Conservation (phyloP, 2,888 invertebrate species). For the Drosophila atroscutellata region DNA sequence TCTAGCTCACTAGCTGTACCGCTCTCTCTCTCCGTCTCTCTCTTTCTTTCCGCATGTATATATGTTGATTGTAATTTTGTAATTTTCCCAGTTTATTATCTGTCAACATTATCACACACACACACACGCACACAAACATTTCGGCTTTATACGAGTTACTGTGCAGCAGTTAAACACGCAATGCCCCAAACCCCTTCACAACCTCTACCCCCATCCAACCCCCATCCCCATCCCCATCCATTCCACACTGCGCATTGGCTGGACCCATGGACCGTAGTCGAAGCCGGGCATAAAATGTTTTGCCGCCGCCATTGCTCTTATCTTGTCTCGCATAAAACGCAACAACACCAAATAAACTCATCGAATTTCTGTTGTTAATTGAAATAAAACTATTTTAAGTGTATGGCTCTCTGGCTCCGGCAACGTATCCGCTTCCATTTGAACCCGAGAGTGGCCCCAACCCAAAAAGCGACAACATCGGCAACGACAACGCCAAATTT, state of each 20-base stretch:
- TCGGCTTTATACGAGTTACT: constrained; percentile 38
- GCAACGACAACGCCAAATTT: constrained; percentile 26
- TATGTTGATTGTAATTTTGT: constrained; percentile 78
- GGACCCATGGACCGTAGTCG: constrained; percentile 37
- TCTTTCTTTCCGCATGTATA: constrained; percentile 25
- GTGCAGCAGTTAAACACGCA: constrained; percentile 61
- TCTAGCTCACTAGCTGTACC: constrained; percentile 27
- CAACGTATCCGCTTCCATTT: constrained; percentile 5
- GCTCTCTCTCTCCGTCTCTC: constrained; percentile 18
- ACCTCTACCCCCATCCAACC: not conserved
- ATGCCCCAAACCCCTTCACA: constrained; percentile 18
- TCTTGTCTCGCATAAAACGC: constrained; percentile 77
- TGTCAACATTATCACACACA: constrained; percentile 79
- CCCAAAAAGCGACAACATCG: constrained; percentile 17
- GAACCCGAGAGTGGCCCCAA: constrained; percentile 11
- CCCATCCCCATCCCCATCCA: not conserved
- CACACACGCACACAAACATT: constrained; percentile 23
- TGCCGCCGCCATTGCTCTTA: constrained; percentile 74
- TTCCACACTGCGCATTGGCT: constrained; percentile 26
- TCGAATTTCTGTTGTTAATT: constrained; percentile 80
- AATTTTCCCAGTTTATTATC: constrained; percentile 80
- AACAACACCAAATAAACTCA: constrained; percentile 78
- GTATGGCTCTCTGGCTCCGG: constrained; percentile 16
- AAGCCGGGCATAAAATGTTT: constrained; percentile 64
- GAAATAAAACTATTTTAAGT: constrained; percentile 78